Conservation (phyloP, 2,888 invertebrate genomes). For the Acleris emargana region DNA sequence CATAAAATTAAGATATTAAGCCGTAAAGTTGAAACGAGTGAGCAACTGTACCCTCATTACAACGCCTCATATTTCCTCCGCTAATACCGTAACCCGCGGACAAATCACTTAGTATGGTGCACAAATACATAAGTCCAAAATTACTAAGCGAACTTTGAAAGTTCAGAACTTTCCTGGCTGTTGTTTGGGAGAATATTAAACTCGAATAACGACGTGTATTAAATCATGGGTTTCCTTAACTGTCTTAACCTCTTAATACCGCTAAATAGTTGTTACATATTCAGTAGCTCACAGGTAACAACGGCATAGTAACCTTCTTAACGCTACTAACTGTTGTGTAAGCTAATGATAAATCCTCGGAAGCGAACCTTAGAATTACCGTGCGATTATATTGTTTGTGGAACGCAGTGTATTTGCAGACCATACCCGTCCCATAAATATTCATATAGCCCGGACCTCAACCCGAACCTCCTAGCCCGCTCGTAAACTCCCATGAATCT, state of each 20-base stretch:
- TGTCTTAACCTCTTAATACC: neutral
- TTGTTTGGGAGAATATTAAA: neutral
- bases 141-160: neutral
- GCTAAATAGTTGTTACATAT: conserved; percentile 18
- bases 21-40: conserved; percentile 48
- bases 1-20: conserved; percentile 53
- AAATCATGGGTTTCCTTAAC: neutral
- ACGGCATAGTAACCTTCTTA: conserved; percentile 24
- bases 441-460: conserved; percentile 36
- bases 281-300: conserved; percentile 24
- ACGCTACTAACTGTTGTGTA: conserved; percentile 18
- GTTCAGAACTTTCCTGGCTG: neutral
- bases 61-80: conserved; percentile 57
- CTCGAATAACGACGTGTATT: no score
- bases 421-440: conserved; percentile 39
- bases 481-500: conserved; percentile 35
- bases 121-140: conserved; percentile 4
- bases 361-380: conserved; percentile 30
- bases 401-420: conserved; percentile 31
- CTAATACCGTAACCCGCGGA: conserved; percentile 56
- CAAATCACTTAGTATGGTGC: conserved; percentile 49
- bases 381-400: conserved; percentile 28
- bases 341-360: conserved; percentile 35
- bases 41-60: conserved; percentile 49
- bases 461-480: conserved; percentile 32